phyloP scores from a whole-genome alignment of 2,113 vertebrate species.

The Chaenogobius annularis region DNA sequence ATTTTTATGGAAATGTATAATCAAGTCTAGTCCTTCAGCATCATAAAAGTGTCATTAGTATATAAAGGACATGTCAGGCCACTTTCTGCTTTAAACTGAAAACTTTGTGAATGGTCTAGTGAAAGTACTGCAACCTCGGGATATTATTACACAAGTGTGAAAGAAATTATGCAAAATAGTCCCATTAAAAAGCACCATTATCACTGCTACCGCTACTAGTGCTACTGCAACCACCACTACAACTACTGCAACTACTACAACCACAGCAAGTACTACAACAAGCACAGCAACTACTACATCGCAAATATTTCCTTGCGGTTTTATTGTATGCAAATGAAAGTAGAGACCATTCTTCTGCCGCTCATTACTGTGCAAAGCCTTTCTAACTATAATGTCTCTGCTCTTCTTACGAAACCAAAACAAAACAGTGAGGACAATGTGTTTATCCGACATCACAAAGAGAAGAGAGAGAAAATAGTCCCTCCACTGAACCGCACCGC shows the following conservation, averaged over 20 bases:
- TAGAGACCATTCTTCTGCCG: slow-evolving; percentile 39
- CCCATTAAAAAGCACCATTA: background rate
- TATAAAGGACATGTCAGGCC: background rate
- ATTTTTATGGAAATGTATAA: slow-evolving; percentile 1
- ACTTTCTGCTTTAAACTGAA: background rate
- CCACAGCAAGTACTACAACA: too few species aligned
- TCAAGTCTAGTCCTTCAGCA: background rate
- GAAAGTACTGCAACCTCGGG: background rate
- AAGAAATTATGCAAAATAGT: background rate
- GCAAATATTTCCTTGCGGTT: background rate
- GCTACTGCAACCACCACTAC: background rate
- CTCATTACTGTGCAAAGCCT: slow-evolving; percentile 36
- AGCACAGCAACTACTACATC: too few species aligned
- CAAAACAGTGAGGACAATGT: slow-evolving; percentile 40
- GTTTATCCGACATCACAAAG: slow-evolving; percentile 33
- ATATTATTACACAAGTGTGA: background rate
- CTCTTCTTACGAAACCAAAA: slow-evolving; percentile 39
- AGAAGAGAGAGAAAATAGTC: slow-evolving; percentile 36
- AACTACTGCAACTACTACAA: background rate
- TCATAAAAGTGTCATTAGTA: background rate
- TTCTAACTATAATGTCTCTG: slow-evolving; percentile 39
- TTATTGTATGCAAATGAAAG: background rate
- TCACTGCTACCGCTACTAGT: background rate
- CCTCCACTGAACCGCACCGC: slow-evolving; percentile 15
- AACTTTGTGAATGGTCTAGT: background rate